Evolutionary conservation across 2,888 invertebrate species (phyloP).

Genomic region (Drosophila birchii): DNA sequence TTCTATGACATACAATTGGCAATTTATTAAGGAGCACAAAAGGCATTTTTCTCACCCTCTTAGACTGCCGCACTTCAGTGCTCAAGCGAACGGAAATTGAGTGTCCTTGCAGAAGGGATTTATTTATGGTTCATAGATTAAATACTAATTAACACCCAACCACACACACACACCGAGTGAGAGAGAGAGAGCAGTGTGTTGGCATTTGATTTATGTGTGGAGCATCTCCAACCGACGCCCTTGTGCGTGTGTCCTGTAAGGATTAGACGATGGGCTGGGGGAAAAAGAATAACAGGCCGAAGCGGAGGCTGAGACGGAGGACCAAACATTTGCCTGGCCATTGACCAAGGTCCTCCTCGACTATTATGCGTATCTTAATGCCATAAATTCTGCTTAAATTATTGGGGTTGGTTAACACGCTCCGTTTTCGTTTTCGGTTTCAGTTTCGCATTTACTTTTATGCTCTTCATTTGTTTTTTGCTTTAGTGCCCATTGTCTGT

Average conservation of each 20-base stretch:
- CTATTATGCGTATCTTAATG: constrained; percentile 73
- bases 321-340: constrained; percentile 70
- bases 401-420: constrained; percentile 76
- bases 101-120: constrained; percentile 73
- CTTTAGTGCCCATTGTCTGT: constrained; percentile 57
- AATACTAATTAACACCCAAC: constrained; percentile 81
- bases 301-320: constrained; percentile 23
- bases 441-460: constrained; percentile 61
- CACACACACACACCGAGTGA: constrained; percentile 42
- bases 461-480: constrained; percentile 69
- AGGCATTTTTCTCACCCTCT: constrained; percentile 36
- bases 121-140: constrained; percentile 82
- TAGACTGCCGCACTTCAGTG: constrained; percentile 26
- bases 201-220: constrained; percentile 74
- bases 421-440: constrained; percentile 50
- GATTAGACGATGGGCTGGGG: constrained; percentile 63
- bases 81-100: constrained; percentile 64
- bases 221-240: constrained; percentile 19
- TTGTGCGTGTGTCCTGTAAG: constrained; percentile 55
- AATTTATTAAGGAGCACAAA: constrained; percentile 64
- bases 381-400: constrained; percentile 80
- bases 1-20: constrained; percentile 71
- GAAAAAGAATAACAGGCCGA: constrained; percentile 41
- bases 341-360: constrained; percentile 65
- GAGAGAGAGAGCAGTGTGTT: constrained; percentile 31